These are phyloP conservation scores for Eurosta solidaginis DNA, from an alignment of 1,140 invertebrate genomes.

Conservation along the genomic window DNA sequence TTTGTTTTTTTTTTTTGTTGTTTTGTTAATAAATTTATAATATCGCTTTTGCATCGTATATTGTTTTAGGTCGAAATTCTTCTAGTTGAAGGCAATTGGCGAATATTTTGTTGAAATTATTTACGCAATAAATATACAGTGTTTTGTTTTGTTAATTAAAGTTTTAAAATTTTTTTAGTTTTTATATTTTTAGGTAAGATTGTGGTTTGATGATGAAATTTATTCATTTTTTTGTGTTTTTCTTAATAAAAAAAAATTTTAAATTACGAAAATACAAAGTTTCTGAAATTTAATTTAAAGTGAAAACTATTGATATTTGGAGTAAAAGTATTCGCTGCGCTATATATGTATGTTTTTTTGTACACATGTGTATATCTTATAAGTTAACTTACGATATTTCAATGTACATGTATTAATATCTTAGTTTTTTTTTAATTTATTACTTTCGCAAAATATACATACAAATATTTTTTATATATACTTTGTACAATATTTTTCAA, in stretches of 20 bases:
- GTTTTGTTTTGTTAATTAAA: conserved; percentile 35
- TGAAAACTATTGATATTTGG: too few species aligned
- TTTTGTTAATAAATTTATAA: conserved; percentile 25
- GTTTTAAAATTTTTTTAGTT: conserved; percentile 7
- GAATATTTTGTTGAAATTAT: conserved; percentile 60
- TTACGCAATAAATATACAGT: conserved; percentile 58
- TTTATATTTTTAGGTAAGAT: background rate
- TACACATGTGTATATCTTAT: too few species aligned
- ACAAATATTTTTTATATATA: too few species aligned
- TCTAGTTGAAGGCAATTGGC: conserved; percentile 61
- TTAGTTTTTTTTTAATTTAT: background rate
- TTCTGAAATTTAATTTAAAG: too few species aligned
- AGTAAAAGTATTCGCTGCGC: too few species aligned
- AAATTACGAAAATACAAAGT: too few species aligned
- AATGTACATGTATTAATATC: background rate
- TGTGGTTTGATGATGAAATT: background rate
- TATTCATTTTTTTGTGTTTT: too few species aligned
- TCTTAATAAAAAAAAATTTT: too few species aligned
- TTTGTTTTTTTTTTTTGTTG: conserved; percentile 22
- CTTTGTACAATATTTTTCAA: background rate
- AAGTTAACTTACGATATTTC: too few species aligned
- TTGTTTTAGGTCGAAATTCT: conserved; percentile 56
- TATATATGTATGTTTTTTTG: too few species aligned
- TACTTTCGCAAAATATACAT: too few species aligned
- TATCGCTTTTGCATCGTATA: conserved; percentile 14